Conservation (phyloP, 2,888 invertebrate genomes). For the Caenorhabditis angaria region DNA sequence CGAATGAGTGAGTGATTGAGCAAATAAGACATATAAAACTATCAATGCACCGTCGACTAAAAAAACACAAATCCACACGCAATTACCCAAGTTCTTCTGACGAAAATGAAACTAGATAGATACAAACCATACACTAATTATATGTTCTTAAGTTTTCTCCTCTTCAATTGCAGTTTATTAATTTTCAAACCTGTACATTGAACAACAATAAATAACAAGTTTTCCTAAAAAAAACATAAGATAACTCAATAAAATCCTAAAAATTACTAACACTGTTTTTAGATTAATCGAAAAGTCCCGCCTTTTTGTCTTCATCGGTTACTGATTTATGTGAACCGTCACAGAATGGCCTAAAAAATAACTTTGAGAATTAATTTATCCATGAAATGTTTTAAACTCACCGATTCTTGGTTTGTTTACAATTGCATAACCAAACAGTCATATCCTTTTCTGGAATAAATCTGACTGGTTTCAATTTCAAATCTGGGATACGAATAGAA, state of each 20-base stretch:
- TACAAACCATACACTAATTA: too few relatives aligned
- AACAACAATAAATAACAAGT: slow-evolving; percentile 10
- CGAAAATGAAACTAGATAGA: too few relatives aligned
- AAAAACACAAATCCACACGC: too few relatives aligned
- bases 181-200: slow-evolving; percentile 18
- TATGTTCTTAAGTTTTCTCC: background rate
- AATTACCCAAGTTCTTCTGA: too few relatives aligned
- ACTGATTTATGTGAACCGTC: slow-evolving; percentile 86
- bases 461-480: slow-evolving; percentile 81
- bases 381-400: slow-evolving; percentile 12
- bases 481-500: slow-evolving; percentile 59
- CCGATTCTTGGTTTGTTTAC: slow-evolving; percentile 82
- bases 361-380: background rate
- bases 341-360: slow-evolving; percentile 83
- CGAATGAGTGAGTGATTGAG: slow-evolving; percentile 1
- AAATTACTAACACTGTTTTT: background rate
- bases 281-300: slow-evolving; percentile 58
- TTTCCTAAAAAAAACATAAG: background rate
- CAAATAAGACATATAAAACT: background rate
- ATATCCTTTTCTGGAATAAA: slow-evolving; percentile 82
- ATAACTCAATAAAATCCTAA: slow-evolving; percentile 12
- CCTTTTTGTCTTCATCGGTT: slow-evolving; percentile 61
- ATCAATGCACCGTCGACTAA: too few relatives aligned
- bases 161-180: too few relatives aligned
- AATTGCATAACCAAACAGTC: slow-evolving; percentile 97